Base-by-base conservation (phyloP, 2,888 invertebrate species). In the Tachina grossa region DNA sequence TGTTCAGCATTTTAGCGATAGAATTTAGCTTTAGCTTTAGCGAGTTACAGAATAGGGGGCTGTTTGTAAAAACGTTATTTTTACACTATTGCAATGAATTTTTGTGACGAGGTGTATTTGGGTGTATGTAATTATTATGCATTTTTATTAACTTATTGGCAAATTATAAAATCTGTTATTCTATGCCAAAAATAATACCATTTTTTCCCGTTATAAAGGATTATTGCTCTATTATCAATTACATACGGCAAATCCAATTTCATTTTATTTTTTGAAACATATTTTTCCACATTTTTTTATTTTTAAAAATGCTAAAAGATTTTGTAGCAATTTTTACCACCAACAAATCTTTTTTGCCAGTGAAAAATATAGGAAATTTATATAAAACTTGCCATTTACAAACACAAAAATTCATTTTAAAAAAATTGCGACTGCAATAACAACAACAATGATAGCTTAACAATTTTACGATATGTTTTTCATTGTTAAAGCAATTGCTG, bases 401-500 rank as follows among this genome's bases (percentile, higher is more conserved):
- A 83, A 74, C 51, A 59, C 79, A 53, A 71, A 63, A 65, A 16
- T 51, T 71, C 53, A 79, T 51, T 55, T 65, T 68, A 63, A 53
- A 41, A 68, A 68, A 14, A 76, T 49, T 66, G 19, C 76, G 74
- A 75, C 59, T n/a, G 16, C 72, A 63, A 55, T 61, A 68, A 82
- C 53, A 78, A 55, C 68, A 57, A 61, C 51, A 39, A 66, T 78
- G 45, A 83, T 78, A 59, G 66, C 77, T 78, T 77, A 72, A 83
- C 66, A 66, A 83, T 83, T 83, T 78, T 78, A 82, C 82, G 74
- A 86, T 83, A 81, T 84, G 77, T 76, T 84, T 68, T 79, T 51
- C 85, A 83, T 84, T 85, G 83, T 83, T 83, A 74, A 59, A 72
- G 66, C 85, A 75, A 61, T 75, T 78, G 84, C 79, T 61, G 84